A percentile compares a stretch with the other conserved stretches of the same genome.
These are phyloP conservation scores for Phalera bucephala DNA, from an alignment of 2,888 invertebrate genomes.

Conservation along the genomic window DNA sequence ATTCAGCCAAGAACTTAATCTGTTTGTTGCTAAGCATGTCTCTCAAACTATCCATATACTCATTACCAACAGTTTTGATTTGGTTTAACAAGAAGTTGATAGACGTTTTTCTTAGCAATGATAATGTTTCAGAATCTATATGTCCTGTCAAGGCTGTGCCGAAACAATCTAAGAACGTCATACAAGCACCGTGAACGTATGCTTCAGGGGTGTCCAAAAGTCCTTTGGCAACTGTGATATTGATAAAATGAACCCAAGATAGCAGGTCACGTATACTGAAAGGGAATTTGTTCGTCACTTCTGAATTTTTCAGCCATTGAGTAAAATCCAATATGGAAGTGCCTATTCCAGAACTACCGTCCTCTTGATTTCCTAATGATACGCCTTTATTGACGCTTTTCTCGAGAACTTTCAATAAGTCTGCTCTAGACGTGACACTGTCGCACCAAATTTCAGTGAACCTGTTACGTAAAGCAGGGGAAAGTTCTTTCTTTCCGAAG, in stretches of 20 bases:
- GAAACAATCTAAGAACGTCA: conserved; percentile 95
- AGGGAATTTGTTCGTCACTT: conserved; percentile 89
- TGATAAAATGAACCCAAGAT: conserved; percentile 96
- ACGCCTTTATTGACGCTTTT: conserved; percentile 87
- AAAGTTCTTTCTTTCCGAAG: conserved; percentile 99
- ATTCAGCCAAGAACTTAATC: conserved; percentile 57
- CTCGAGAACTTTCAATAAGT: conserved; percentile 91
- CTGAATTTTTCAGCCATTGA: conserved; percentile 87
- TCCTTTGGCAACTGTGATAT: conserved; percentile 77
- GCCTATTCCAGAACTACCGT: conserved; percentile 84
- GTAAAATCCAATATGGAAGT: conserved; percentile 90
- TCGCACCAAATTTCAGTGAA: conserved; percentile 99
- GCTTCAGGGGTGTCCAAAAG: conserved; percentile 83
- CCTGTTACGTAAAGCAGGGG: conserved; percentile 97
- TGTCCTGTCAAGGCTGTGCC: conserved; percentile 91
- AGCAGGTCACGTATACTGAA: conserved; percentile 96
- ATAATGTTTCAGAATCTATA: conserved; percentile 82
- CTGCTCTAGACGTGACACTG: conserved; percentile 86
- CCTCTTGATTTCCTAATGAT: conserved; percentile 77
- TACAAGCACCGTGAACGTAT: conserved; percentile 94
- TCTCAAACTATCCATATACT: conserved; percentile 52
- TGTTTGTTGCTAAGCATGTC: conserved; percentile 59
- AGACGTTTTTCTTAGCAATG: conserved; percentile 75
- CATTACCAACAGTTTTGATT: conserved; percentile 64
- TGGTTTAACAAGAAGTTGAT: conserved; percentile 81